phyloP scores from a whole-genome alignment of 2,113 vertebrate species.

The Lipophrys pholis region DNA sequence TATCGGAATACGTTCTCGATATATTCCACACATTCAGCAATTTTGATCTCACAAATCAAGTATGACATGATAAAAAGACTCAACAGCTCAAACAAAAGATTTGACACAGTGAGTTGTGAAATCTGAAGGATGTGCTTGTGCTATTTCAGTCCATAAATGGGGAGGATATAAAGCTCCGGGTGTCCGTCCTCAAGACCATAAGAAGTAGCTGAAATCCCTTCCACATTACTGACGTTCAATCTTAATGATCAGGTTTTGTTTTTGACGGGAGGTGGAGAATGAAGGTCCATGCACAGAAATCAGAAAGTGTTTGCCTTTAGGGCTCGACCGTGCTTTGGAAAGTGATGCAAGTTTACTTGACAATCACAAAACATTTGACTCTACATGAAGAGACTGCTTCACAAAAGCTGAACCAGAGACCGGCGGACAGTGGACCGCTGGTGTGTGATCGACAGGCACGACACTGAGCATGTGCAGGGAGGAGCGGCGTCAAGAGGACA shows the following conservation, averaged over 20 bases:
- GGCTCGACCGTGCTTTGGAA: neutral
- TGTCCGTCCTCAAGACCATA: neutral
- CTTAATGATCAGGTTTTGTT: no score
- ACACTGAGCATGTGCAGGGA: slow-evolving; percentile 28
- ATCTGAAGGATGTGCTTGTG: slow-evolving; percentile 11
- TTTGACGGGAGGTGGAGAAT: neutral
- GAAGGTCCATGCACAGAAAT: neutral
- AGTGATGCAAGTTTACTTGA: slow-evolving; percentile 39
- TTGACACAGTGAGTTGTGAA: no score
- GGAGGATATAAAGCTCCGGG: neutral
- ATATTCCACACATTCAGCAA: no score
- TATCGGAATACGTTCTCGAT: no score
- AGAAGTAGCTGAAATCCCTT: neutral
- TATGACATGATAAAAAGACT: no score
- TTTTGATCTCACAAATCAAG: no score
- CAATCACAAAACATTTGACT: slow-evolving; percentile 16
- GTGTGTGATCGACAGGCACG: slow-evolving; percentile 45
- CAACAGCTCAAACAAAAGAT: no score
- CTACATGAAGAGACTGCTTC: slow-evolving; percentile 11
- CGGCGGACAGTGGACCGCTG: slow-evolving; percentile 29
- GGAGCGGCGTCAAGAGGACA: neutral
- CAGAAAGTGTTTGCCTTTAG: neutral
- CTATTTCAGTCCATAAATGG: slow-evolving; percentile 5
- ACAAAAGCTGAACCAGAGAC: slow-evolving; percentile 33
- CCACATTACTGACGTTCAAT: no score